These are phyloP conservation scores for Phallusia fumigata DNA, from an alignment of 23 tunicate species.

Conservation along the genomic window DNA sequence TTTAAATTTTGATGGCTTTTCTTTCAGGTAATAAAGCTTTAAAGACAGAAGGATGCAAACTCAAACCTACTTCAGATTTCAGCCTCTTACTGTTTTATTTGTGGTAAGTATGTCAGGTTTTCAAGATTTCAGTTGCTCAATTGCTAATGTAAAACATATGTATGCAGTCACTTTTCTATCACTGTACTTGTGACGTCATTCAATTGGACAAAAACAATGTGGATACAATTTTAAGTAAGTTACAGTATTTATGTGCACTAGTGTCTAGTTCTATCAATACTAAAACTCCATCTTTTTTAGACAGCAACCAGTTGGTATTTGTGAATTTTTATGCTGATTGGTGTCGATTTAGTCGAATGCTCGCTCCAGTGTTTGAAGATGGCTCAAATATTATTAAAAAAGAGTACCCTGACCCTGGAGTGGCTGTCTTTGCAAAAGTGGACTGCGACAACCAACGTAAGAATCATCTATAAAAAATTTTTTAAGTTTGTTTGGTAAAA, in stretches of 20 bases:
- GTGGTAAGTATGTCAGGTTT: neutral
- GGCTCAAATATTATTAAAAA: constrained; percentile 52
- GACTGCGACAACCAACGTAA: constrained; percentile 92
- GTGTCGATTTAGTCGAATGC: constrained; percentile 96
- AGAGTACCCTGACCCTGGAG: constrained; percentile 38
- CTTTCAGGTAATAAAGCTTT: too few species aligned
- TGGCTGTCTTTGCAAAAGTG: constrained; percentile 71
- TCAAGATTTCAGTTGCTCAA: neutral
- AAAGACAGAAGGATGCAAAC: too few species aligned
- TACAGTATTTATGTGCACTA: neutral
- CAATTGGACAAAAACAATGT: constrained; percentile 24
- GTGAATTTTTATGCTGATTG: constrained; percentile 98
- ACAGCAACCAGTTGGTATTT: constrained; percentile 72
- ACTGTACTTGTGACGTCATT: constrained; percentile 18
- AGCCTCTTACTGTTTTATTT: neutral
- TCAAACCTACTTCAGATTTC: neutral
- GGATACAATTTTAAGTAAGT: constrained; percentile 40
- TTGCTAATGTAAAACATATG: neutral
- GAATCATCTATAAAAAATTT: neutral
- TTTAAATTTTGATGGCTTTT: too few species aligned
- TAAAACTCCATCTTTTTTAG: constrained; percentile 49
- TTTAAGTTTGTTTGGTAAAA: too few species aligned
- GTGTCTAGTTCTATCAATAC: too few species aligned
- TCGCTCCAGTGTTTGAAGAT: constrained; percentile 85
- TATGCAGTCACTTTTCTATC: neutral